Conservation (phyloP, 2,888 invertebrate species). For the Leptinotarsa peninsularis region DNA sequence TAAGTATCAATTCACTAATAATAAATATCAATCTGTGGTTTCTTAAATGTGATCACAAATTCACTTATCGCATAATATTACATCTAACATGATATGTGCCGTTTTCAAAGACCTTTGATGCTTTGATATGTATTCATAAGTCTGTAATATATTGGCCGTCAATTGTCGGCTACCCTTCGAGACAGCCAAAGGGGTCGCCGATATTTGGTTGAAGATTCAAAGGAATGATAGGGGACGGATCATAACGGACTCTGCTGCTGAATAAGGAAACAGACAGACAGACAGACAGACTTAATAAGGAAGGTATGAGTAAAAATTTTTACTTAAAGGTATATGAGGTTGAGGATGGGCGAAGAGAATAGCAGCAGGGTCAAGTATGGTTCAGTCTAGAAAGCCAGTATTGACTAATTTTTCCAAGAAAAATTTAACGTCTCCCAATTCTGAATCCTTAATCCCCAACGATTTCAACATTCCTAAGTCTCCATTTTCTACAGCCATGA, state of each 20-base stretch:
- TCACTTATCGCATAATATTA: slow-evolving; percentile 50
- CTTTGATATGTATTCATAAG: slow-evolving; percentile 64
- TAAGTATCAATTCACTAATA: slow-evolving; percentile 52
- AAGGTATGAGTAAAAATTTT: slow-evolving; percentile 76
- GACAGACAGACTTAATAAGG: slow-evolving; percentile 57
- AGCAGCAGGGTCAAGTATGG: slow-evolving; percentile 68
- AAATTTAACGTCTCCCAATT: slow-evolving; percentile 94
- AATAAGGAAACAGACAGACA: slow-evolving; percentile 49
- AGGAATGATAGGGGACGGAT: slow-evolving; percentile 56
- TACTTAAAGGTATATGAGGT: slow-evolving; percentile 75
- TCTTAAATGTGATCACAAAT: slow-evolving; percentile 51
- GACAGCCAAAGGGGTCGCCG: slow-evolving; percentile 53
- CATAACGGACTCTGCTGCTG: slow-evolving; percentile 65
- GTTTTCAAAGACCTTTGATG: slow-evolving; percentile 57
- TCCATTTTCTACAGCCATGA: slow-evolving; percentile 95
- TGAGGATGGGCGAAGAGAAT: slow-evolving; percentile 77
- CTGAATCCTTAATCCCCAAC: slow-evolving; percentile 94
- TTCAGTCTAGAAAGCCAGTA: slow-evolving; percentile 95
- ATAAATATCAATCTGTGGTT: slow-evolving; percentile 45
- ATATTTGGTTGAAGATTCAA: slow-evolving; percentile 20
- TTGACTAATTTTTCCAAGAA: slow-evolving; percentile 95
- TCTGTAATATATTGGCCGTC: slow-evolving; percentile 58
- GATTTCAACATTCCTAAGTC: slow-evolving; percentile 94
- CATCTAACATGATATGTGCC: slow-evolving; percentile 59
- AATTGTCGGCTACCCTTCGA: slow-evolving; percentile 54